Evolutionary conservation across 2,888 invertebrate species (phyloP).

Genomic region (Podabrus alpinus): DNA sequence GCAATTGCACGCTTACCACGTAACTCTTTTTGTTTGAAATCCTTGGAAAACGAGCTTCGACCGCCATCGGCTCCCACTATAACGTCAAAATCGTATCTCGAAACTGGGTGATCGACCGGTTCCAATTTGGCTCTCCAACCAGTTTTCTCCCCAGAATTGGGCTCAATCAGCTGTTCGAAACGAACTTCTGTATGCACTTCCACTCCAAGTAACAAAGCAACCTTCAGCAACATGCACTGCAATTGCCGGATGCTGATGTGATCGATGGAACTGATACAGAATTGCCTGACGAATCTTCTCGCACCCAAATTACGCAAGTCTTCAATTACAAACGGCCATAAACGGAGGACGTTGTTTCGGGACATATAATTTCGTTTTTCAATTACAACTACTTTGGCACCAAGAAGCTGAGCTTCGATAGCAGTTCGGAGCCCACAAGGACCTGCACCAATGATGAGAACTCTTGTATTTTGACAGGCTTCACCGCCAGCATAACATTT

Average conservation of each 20-base stretch:
- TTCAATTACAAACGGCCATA: conserved; percentile 98
- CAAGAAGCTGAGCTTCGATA: conserved; percentile 94
- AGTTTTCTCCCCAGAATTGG: conserved; percentile 66
- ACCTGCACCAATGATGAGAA: conserved; percentile 93
- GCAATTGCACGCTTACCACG: conserved; percentile 97
- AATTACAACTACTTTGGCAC: conserved; percentile 90
- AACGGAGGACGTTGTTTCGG: conserved; percentile 94
- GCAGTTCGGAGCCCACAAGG: conserved; percentile 94
- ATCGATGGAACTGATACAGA: conserved; percentile 97
- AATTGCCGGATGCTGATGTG: conserved; percentile 97
- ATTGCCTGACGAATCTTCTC: conserved; percentile 98
- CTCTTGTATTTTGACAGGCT: conserved; percentile 78
- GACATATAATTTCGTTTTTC: conserved; percentile 95
- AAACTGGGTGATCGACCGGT: conserved; percentile 83
- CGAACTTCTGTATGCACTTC: conserved; percentile 93
- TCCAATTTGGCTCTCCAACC: conserved; percentile 83
- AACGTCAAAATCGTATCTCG: conserved; percentile 94
- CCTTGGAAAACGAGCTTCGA: conserved; percentile 86
- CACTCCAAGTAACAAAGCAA: conserved; percentile 90
- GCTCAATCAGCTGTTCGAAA: conserved; percentile 84
- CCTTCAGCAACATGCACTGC: conserved; percentile 94
- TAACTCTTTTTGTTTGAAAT: conserved; percentile 94
- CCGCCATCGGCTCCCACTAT: conserved; percentile 97
- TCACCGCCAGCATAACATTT: conserved; percentile 90
- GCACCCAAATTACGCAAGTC: conserved; percentile 92